A percentile compares a stretch with the other conserved stretches of the same genome.
These are phyloP conservation scores for Rhamnusium bicolor DNA, from an alignment of 2,888 invertebrate species.

Conservation along the genomic window DNA sequence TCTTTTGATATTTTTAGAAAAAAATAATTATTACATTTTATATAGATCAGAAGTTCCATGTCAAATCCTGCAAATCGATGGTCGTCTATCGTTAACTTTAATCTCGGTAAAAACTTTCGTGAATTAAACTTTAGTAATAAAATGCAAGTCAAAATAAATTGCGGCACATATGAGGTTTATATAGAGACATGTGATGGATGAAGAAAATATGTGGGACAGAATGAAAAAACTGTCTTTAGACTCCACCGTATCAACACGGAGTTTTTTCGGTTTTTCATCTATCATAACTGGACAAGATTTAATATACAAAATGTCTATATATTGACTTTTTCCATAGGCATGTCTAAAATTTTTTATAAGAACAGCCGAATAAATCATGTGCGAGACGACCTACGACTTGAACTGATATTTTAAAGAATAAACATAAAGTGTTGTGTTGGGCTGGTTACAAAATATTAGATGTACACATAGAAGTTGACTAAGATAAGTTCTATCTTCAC, in stretches of 20 bases:
- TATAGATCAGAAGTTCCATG: conserved; percentile 42
- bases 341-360: conserved; percentile 40
- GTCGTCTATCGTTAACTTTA: conserved; percentile 43
- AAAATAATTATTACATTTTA: neutral
- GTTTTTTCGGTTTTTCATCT: conserved; percentile 61
- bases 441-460: conserved; percentile 24
- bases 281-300: conserved; percentile 65
- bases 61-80: conserved; percentile 54
- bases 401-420: conserved; percentile 31
- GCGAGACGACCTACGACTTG: conserved; percentile 42
- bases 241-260: conserved; percentile 43
- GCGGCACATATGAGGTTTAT: conserved; percentile 30
- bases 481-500: conserved; percentile 29
- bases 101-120: conserved; percentile 32
- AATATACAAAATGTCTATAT: conserved; percentile 63
- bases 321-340: conserved; percentile 42
- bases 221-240: conserved; percentile 59
- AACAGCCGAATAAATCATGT: conserved; percentile 17
- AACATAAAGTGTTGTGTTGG: conserved; percentile 17
- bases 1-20: neutral
- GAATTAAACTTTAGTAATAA: conserved; percentile 62
- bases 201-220: conserved; percentile 57
- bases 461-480: conserved; percentile 29
- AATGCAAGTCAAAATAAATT: conserved; percentile 56
- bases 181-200: conserved; percentile 64